These are phyloP conservation scores for Trissolcus brochymenae DNA, from an alignment of 2,888 invertebrate species.

Conservation along the genomic window DNA sequence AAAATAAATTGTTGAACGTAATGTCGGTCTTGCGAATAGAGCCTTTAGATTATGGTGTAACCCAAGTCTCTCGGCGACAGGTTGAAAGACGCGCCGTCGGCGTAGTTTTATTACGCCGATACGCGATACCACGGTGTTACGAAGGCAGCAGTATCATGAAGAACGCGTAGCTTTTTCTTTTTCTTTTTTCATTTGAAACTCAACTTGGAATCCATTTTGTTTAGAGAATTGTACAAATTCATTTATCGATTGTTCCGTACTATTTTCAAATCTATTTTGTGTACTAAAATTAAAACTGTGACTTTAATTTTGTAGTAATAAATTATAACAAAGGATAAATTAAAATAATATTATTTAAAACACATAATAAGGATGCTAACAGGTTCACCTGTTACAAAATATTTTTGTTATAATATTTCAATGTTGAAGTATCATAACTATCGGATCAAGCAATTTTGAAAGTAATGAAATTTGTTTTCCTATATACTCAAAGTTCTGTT, in stretches of 20 bases:
- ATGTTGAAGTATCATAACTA: no score
- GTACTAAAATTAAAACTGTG: conserved; percentile 30
- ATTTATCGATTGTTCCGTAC: background rate
- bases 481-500: no score
- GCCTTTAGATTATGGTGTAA: conserved; percentile 41
- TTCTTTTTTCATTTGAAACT: background rate
- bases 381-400: no score
- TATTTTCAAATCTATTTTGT: conserved; percentile 12
- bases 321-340: no score
- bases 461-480: no score
- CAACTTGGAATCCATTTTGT: conserved; percentile 41
- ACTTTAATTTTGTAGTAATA: background rate
- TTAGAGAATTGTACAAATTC: conserved; percentile 38
- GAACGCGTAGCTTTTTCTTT: conserved; percentile 52
- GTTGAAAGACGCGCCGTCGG: conserved; percentile 50
- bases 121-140: conserved; percentile 53
- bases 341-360: no score
- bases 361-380: no score
- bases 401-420: no score
- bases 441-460: no score
- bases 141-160: conserved; percentile 56
- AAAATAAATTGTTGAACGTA: conserved; percentile 64
- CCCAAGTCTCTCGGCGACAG: conserved; percentile 39
- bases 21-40: conserved; percentile 26
- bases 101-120: conserved; percentile 55